These are phyloP conservation scores for Acleris holmiana DNA, from an alignment of 2,888 invertebrate genomes.

Conservation along the genomic window DNA sequence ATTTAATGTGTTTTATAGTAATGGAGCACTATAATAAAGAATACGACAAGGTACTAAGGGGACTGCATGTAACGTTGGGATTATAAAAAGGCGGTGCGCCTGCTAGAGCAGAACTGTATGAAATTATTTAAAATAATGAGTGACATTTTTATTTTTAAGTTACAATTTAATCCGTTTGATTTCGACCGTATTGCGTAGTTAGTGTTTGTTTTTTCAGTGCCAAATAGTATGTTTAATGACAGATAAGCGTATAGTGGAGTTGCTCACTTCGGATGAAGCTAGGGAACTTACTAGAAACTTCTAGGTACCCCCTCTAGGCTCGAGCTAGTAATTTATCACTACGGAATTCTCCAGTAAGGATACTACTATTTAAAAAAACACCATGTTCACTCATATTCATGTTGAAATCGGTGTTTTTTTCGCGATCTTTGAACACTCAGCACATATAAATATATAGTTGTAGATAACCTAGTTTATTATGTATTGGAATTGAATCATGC, in stretches of 20 bases:
- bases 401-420: constrained; percentile 16
- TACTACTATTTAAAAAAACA: constrained; percentile 1
- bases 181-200: constrained; percentile 31
- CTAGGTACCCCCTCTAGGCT: not conserved
- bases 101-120: constrained; percentile 3
- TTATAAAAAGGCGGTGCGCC: constrained; percentile 6
- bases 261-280: constrained; percentile 19
- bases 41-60: too few relatives aligned
- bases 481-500: constrained; percentile 30
- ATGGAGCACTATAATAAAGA: too few relatives aligned
- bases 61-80: too few relatives aligned
- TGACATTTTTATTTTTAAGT: constrained; percentile 28
- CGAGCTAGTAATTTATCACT: not conserved
- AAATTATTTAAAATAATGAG: constrained; percentile 17
- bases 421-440: constrained; percentile 21
- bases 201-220: constrained; percentile 54
- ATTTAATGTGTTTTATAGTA: too few relatives aligned
- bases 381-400: not conserved
- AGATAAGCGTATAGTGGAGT: constrained; percentile 28
- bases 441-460: constrained; percentile 29
- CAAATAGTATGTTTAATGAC: constrained; percentile 57
- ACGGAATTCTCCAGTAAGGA: not conserved
- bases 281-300: constrained; percentile 9
- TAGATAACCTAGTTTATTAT: constrained; percentile 27
- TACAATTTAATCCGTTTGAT: constrained; percentile 24